phyloP scores from a whole-genome alignment of 2,888 invertebrate species.

The Sisyra nigra region DNA sequence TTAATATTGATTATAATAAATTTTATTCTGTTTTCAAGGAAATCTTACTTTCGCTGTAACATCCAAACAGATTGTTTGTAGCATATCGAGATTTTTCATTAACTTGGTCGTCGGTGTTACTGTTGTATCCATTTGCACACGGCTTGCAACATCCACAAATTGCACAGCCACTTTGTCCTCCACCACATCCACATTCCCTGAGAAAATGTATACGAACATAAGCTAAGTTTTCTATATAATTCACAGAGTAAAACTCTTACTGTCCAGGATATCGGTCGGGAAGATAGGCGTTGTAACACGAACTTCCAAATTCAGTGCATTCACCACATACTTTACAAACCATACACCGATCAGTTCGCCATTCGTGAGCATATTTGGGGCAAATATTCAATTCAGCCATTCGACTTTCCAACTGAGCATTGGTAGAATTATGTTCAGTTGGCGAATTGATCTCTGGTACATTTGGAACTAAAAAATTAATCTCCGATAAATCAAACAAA shows the following conservation, averaged over 20 bases:
- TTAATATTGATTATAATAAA: background rate
- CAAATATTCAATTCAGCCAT: slow-evolving; percentile 31
- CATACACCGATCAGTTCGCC: slow-evolving; percentile 70
- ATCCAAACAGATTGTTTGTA: slow-evolving; percentile 3
- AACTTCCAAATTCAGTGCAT: slow-evolving; percentile 84
- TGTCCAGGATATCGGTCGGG: slow-evolving; percentile 72
- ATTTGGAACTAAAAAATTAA: slow-evolving; percentile 2
- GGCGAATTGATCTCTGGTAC: slow-evolving; percentile 10
- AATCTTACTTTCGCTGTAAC: slow-evolving; percentile 4
- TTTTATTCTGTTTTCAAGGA: too few relatives aligned
- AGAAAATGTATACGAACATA: slow-evolving; percentile 12
- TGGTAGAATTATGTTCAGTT: background rate
- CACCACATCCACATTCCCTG: slow-evolving; percentile 88
- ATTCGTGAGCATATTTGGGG: slow-evolving; percentile 54
- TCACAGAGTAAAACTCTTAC: slow-evolving; percentile 38
- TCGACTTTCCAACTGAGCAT: background rate
- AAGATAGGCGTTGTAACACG: slow-evolving; percentile 60
- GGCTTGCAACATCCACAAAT: slow-evolving; percentile 84
- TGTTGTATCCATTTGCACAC: slow-evolving; percentile 58
- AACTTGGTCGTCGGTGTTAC: slow-evolving; percentile 27
- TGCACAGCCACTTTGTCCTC: slow-evolving; percentile 86
- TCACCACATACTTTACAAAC: slow-evolving; percentile 82
- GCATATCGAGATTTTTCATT: slow-evolving; percentile 6
- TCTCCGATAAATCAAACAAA: background rate
- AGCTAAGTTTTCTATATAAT: background rate